Conservation (phyloP, 2,888 invertebrate genomes). For the Tribolium freemani region DNA sequence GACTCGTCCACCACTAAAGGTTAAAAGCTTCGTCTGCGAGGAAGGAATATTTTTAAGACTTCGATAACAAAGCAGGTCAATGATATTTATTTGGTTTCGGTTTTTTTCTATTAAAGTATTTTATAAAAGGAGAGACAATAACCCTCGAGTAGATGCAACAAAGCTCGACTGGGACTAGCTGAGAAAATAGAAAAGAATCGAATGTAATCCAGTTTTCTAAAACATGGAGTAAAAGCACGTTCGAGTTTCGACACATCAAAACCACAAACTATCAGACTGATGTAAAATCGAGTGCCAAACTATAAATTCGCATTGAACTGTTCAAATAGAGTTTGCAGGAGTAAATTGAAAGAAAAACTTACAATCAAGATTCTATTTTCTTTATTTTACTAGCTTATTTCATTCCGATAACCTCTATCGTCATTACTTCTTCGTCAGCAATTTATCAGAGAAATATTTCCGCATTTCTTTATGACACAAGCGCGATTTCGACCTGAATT, state of each 20-base stretch:
- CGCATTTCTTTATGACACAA: background rate
- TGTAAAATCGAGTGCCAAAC: background rate
- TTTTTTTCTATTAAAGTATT: background rate
- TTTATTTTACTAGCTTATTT: conserved; percentile 20
- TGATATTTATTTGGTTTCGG: conserved; percentile 1
- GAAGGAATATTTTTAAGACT: conserved; percentile 17
- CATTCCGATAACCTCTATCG: conserved; percentile 8
- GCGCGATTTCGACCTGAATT: conserved; percentile 7
- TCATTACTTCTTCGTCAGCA: conserved; percentile 26
- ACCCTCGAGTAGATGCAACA: background rate
- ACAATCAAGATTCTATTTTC: background rate
- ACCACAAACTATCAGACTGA: conserved; percentile 9
- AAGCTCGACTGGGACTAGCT: background rate
- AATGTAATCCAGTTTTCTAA: conserved; percentile 8
- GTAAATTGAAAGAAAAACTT: conserved; percentile 3
- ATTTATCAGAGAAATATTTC: conserved; percentile 16
- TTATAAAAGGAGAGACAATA: background rate
- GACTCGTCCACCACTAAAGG: conserved; percentile 48
- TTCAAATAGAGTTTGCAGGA: background rate
- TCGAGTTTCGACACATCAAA: conserved; percentile 7
- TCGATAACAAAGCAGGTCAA: conserved; percentile 3
- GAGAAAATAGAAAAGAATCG: conserved; percentile 12
- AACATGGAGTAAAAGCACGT: conserved; percentile 1
- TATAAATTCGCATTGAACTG: background rate
- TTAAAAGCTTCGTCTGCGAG: conserved; percentile 44